These are phyloP conservation scores for Tapirus indicus DNA, from an alignment of 2,797 vertebrate genomes.

Conservation along the genomic window DNA sequence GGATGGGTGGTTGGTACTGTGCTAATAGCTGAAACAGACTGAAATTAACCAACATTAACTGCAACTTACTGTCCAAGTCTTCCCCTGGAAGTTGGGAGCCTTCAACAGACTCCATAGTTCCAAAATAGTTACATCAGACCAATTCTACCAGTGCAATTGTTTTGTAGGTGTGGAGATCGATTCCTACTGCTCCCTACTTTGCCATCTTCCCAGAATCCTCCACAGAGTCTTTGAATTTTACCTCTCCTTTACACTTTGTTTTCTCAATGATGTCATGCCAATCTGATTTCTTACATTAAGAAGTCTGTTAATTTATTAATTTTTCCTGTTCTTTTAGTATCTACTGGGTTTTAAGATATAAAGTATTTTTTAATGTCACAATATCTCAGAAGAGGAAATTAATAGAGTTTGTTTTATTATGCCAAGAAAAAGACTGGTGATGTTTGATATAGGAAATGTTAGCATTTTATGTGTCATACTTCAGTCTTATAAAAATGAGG, in stretches of 20 bases:
- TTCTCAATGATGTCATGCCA: background rate
- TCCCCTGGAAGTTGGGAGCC: background rate
- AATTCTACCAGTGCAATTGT: background rate
- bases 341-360: background rate
- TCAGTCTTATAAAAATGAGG: background rate
- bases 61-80: background rate
- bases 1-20: background rate
- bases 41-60: background rate
- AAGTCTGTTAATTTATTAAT: background rate
- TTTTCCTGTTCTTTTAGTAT: background rate
- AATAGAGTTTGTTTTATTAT: constrained; percentile 18
- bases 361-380: background rate
- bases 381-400: background rate
- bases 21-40: background rate
- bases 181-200: background rate
- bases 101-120: background rate
- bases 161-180: background rate
- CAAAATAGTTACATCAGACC: background rate
- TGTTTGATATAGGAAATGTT: background rate
- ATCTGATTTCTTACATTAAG: background rate
- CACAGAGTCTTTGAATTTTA: background rate
- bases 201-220: background rate
- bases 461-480: background rate
- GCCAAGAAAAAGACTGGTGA: background rate
- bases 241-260: background rate